These are phyloP conservation scores for Neofelis nebulosa DNA, from an alignment of 2,113 vertebrate genomes.

Conservation along the genomic window DNA sequence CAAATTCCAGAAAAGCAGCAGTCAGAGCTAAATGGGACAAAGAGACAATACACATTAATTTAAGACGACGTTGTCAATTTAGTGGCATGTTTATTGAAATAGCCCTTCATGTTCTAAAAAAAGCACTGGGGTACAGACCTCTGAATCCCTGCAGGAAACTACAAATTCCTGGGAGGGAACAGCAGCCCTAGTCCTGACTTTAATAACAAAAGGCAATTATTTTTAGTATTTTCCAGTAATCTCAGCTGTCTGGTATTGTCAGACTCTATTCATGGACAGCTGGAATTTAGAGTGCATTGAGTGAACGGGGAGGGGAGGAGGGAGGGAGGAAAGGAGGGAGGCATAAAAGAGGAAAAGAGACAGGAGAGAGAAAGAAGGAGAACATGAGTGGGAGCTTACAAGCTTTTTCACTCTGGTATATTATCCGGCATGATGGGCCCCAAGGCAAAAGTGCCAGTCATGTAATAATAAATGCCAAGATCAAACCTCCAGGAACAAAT, in stretches of 20 bases:
- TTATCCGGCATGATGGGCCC: slow-evolving; percentile 1
- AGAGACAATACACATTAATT: slow-evolving; percentile 71
- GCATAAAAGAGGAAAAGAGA: neutral
- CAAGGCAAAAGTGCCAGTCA: slow-evolving; percentile 40
- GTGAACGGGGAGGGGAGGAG: neutral
- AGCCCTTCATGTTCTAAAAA: slow-evolving; percentile 79
- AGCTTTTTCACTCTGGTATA: neutral
- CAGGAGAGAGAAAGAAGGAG: neutral
- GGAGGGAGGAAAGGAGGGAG: neutral
- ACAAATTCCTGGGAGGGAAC: slow-evolving; percentile 78
- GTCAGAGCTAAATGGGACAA: slow-evolving; percentile 53
- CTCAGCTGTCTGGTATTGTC: slow-evolving; percentile 76
- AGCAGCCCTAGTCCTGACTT: slow-evolving; percentile 73
- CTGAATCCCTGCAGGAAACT: slow-evolving; percentile 77
- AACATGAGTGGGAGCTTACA: neutral
- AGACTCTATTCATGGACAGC: slow-evolving; percentile 69
- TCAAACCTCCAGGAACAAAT: slow-evolving; percentile 40
- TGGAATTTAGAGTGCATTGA: slow-evolving; percentile 57
- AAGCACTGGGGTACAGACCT: slow-evolving; percentile 62
- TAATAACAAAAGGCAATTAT: slow-evolving; percentile 82
- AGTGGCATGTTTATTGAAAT: slow-evolving; percentile 74
- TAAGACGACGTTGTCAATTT: slow-evolving; percentile 61
- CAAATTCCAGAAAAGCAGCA: slow-evolving; percentile 66
- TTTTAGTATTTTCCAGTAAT: slow-evolving; percentile 82
- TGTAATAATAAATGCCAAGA: slow-evolving; percentile 48